Evolutionary conservation across 2,888 invertebrate species (phyloP).

Genomic region (Helobdella robusta): DNA sequence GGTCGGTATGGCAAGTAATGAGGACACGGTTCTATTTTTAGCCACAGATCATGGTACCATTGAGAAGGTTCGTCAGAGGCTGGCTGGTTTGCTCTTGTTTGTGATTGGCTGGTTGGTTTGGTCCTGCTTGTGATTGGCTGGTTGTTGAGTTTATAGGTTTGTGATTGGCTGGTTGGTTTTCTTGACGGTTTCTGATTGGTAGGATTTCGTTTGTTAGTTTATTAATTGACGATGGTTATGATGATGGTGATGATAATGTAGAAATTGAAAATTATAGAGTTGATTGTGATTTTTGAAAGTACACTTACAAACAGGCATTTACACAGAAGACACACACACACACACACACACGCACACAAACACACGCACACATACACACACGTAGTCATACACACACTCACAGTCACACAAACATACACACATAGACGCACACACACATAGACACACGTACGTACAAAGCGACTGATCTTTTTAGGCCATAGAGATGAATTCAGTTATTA

Average conservation of each 20-base stretch:
- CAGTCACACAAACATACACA: neutral
- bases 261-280: too few relatives aligned
- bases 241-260: too few relatives aligned
- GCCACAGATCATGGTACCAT: conserved; percentile 21
- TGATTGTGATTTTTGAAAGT: too few relatives aligned
- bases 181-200: too few relatives aligned
- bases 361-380: conserved; percentile 1
- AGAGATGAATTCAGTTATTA: too few relatives aligned
- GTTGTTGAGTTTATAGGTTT: neutral
- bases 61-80: conserved; percentile 20
- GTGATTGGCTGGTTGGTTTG: neutral
- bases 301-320: too few relatives aligned
- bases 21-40: conserved; percentile 25
- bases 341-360: neutral
- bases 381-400: neutral
- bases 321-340: neutral
- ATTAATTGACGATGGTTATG: too few relatives aligned
- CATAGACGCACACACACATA: neutral
- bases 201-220: too few relatives aligned
- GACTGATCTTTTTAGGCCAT: too few relatives aligned
- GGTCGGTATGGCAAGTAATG: conserved; percentile 9
- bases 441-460: neutral
- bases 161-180: too few relatives aligned
- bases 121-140: neutral
- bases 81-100: neutral